Evolutionary conservation across 2,797 vertebrate species (phyloP), one percentile per base, ranked within the genome.

Genomic region (Falco berigora): DNA sequence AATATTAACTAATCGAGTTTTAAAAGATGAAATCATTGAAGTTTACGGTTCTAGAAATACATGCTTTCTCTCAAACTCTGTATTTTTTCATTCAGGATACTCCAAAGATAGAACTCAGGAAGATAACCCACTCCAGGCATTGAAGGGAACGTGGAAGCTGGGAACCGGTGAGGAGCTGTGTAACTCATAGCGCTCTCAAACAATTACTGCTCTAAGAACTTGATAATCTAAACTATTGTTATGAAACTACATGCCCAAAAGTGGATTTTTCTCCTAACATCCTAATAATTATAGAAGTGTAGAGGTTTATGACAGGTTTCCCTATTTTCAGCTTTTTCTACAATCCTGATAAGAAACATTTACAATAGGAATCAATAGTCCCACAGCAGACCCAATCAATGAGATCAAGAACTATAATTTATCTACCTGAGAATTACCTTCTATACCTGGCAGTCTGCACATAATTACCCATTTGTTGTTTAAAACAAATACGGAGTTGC

Each of bases 401-500:
- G 68, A 86, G 84, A 95, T 77, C 66, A 97, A 94, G 81, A 55
- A 95, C 62, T 92, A 69, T 77, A 93, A 95, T 92, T 94, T 62
- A 94, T 67, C 62, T 91, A 81, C 75, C 69, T 88, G 38, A 62
- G 50, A 95, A 94, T 88, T 92, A 86, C 94, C 28, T 89, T 77
- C 84, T 46, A n/a, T 83, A 94, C 66, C 76, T 86, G 64, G 81
- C 53, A 91, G 78, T 91, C 95, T 82, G 55, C 73, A 95, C 11
- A 72, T 88, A 96, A 97, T 88, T 96, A 97, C 66, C 91, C 32
- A 80, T 93, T 52, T 96, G 64, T 86, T 97, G 80, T 71, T 92
- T 95, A 95, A 94, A 97, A 96, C 94, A 95, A 97, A 95, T 61
- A 92, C 73, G 94, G 83, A 53, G 78, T 94, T 83, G 86, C 36